Evolutionary conservation across 37 sponge, comb jelly and placozoan genomes (phyloP).

Genomic region (Hexactinellida sp.): DNA sequence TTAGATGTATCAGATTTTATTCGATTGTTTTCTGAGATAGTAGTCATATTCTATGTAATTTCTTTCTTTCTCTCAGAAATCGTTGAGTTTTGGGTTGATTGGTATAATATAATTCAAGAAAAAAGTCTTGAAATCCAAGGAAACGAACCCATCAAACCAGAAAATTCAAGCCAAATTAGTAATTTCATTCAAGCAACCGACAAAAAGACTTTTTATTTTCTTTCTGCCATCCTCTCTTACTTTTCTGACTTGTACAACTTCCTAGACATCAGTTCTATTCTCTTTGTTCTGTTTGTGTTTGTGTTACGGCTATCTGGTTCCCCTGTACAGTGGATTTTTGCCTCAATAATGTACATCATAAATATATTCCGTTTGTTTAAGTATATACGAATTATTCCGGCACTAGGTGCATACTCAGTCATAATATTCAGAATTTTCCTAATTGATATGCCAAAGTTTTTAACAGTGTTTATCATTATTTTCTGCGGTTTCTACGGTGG

Average conservation of each 20-base stretch:
- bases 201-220: neutral
- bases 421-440: neutral
- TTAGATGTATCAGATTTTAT: neutral
- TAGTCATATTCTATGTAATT: neutral
- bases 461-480: neutral
- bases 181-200: neutral
- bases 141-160: neutral
- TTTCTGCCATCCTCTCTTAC: neutral
- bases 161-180: neutral
- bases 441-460: conserved; percentile 3
- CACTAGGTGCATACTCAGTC: neutral
- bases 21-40: neutral
- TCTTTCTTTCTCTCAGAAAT: neutral
- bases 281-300: neutral
- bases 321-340: neutral
- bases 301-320: neutral
- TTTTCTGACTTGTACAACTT: conserved; percentile 1
- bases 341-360: neutral
- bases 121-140: neutral
- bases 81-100: neutral
- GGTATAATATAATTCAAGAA: conserved; percentile 8
- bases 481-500: neutral
- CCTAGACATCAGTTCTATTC: neutral
- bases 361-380: neutral
- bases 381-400: neutral